These are phyloP conservation scores for Eupelmus urozonus DNA, from an alignment of 2,888 invertebrate species.

Conservation along the genomic window DNA sequence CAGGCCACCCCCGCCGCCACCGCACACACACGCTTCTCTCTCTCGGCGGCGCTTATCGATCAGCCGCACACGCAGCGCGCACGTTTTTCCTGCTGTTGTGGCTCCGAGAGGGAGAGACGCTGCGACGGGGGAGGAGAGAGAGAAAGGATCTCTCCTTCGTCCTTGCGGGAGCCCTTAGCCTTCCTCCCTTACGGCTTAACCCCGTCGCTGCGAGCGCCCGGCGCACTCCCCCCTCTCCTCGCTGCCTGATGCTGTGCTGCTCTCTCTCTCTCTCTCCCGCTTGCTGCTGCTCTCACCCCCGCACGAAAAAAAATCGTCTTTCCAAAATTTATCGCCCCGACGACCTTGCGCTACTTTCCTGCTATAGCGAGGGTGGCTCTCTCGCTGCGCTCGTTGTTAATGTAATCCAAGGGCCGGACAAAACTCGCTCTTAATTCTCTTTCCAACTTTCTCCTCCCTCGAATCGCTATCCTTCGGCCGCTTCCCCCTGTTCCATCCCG, in stretches of 20 bases:
- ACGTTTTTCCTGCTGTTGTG: constrained; percentile 32
- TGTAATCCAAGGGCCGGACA: too few species aligned
- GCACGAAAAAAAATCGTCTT: neutral
- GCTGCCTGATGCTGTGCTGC: too few species aligned
- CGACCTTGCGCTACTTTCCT: constrained; percentile 40
- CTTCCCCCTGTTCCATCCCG: neutral
- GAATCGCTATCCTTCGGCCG: too few species aligned
- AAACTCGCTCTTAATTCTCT: too few species aligned
- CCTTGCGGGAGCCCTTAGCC: constrained; percentile 37
- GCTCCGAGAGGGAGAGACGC: neutral
- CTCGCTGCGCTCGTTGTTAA: neutral
- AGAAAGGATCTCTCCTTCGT: neutral
- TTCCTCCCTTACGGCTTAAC: constrained; percentile 26
- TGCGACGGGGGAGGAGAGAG: neutral
- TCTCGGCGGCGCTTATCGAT: constrained; percentile 50
- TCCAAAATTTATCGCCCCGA: constrained; percentile 12
- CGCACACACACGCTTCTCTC: neutral
- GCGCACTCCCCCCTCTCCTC: constrained; percentile 9
- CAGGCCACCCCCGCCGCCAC: neutral
- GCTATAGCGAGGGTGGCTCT: neutral
- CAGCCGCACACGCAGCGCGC: constrained; percentile 41
- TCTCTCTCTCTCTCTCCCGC: constrained; percentile 28
- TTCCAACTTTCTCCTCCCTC: too few species aligned
- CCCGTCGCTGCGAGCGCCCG: constrained; percentile 21
- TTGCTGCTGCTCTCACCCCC: neutral